phyloP scores from a whole-genome alignment of 2,797 vertebrate genomes.

The Acridotheres tristis region DNA sequence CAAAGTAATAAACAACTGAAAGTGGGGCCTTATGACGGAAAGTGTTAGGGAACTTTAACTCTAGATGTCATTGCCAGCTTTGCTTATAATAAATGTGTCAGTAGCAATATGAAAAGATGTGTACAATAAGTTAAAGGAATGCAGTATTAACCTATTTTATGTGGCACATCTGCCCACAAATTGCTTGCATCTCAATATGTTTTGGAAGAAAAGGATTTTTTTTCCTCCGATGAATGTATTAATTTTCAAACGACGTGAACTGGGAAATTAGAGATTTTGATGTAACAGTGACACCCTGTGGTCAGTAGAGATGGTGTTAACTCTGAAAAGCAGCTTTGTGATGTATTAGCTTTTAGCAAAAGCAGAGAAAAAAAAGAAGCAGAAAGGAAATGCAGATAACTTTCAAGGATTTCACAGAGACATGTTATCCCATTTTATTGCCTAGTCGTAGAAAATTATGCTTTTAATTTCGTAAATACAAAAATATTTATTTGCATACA shows the following conservation, averaged over 20 bases:
- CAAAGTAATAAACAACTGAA: constrained; percentile 51
- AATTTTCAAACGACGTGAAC: neutral
- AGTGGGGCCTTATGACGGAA: constrained; percentile 38
- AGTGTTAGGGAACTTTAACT: constrained; percentile 37
- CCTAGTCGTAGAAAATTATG: neutral
- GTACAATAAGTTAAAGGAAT: constrained; percentile 9
- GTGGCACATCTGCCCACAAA: neutral
- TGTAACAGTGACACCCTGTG: constrained; percentile 70
- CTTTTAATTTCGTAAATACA: neutral
- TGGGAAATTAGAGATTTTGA: neutral
- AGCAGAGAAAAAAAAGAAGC: neutral
- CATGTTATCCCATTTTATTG: neutral
- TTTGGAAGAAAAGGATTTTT: neutral
- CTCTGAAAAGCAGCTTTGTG: neutral
- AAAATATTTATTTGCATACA: neutral
- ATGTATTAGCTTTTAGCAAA: neutral
- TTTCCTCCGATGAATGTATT: neutral
- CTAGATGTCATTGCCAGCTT: constrained; percentile 54
- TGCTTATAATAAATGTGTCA: constrained; percentile 58
- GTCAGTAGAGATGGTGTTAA: neutral
- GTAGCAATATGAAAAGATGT: constrained; percentile 49
- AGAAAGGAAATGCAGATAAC: neutral
- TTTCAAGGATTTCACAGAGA: neutral
- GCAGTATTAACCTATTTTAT: constrained; percentile 7
- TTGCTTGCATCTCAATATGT: neutral